Evolutionary conservation across 1,140 invertebrate genomes (phyloP).

Genomic region (Metopolophium dirhodum): DNA sequence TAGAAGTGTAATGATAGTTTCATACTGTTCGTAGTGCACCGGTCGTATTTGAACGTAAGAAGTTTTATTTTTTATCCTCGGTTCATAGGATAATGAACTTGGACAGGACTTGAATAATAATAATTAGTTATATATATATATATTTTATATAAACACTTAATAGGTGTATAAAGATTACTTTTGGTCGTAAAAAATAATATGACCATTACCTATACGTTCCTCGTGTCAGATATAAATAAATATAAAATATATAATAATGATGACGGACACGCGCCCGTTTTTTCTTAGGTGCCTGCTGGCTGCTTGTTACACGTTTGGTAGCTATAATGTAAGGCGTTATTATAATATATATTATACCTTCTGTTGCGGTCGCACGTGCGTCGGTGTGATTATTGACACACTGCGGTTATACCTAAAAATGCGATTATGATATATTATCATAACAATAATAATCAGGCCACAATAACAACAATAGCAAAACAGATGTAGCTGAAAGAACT

Average conservation of each 20-base stretch:
- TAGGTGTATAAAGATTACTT: not conserved
- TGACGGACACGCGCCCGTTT: not conserved
- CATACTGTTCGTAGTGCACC: not conserved
- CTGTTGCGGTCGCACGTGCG: not conserved
- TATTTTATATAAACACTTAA: not conserved
- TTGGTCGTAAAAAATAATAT: slow-evolving; percentile 1
- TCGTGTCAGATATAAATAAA: not conserved
- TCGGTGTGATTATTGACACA: not conserved
- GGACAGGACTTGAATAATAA: not conserved
- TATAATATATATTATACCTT: not conserved
- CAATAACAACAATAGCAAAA: not conserved
- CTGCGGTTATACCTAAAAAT: not conserved
- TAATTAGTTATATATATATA: not conserved
- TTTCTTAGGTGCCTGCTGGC: not conserved
- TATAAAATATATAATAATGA: not conserved
- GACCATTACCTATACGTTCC: not conserved
- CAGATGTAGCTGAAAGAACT: not conserved
- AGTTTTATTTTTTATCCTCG: not conserved
- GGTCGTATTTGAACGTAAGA: not conserved
- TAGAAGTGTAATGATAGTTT: not conserved
- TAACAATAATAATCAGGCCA: not conserved
- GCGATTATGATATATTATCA: not conserved
- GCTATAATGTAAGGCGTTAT: not conserved
- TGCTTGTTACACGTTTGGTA: not conserved
- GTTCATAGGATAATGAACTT: not conserved